A percentile compares a stretch with the other conserved stretches of the same genome.
Evolutionary conservation across 2,888 invertebrate species (phyloP).

Genomic region (Antheraea yamamai): DNA sequence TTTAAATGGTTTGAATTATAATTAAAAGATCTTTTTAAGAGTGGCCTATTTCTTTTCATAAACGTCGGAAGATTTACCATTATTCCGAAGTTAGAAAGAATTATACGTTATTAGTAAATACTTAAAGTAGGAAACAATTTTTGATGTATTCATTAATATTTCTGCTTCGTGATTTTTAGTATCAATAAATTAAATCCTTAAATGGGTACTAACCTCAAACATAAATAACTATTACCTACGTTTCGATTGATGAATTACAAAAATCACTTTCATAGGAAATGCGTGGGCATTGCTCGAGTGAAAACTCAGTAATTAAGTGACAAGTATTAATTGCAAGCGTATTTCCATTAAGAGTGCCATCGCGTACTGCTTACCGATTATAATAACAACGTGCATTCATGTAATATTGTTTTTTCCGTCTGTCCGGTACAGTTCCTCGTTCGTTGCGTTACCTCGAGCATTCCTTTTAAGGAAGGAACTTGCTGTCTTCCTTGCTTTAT

Average conservation of each 20-base stretch:
- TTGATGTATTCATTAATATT: background rate
- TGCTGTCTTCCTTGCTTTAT: conserved; percentile 46
- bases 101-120: background rate
- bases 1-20: background rate
- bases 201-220: background rate
- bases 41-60: background rate
- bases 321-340: conserved; percentile 6
- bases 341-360: background rate
- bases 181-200: no score
- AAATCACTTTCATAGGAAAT: background rate
- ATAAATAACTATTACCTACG: background rate
- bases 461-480: conserved; percentile 50
- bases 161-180: no score
- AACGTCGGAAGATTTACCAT: background rate
- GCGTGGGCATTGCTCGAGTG: background rate
- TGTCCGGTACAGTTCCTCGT: conserved; percentile 47
- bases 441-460: conserved; percentile 37
- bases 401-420: conserved; percentile 35
- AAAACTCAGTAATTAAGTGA: conserved; percentile 4
- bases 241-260: background rate
- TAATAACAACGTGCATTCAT: conserved; percentile 26
- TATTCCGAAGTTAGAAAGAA: background rate
- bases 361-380: background rate
- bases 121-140: background rate
- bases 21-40: background rate